Conservation (phyloP, 2,888 invertebrate genomes). For the Philereme transversata region DNA sequence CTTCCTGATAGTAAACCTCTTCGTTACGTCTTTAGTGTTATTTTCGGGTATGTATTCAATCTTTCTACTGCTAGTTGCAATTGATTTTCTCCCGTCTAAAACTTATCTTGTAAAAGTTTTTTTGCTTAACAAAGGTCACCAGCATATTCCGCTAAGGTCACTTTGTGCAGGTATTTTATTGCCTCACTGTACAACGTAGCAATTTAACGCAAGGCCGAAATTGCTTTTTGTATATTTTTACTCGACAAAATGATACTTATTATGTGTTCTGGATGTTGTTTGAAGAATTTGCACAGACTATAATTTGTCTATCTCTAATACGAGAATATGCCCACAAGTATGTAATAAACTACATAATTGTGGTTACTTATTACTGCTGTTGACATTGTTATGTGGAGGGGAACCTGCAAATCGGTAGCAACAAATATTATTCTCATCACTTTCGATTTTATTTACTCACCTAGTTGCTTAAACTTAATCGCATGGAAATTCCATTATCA, state of each 20-base stretch:
- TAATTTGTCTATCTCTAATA: slow-evolving; percentile 27
- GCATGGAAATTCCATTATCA: slow-evolving; percentile 25
- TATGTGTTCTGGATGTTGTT: slow-evolving; percentile 44
- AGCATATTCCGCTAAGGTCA: slow-evolving; percentile 76
- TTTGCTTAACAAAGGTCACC: slow-evolving; percentile 67
- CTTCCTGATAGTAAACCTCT: slow-evolving; percentile 10
- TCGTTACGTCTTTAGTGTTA: slow-evolving; percentile 5
- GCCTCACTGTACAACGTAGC: slow-evolving; percentile 71
- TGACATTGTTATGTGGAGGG: neutral
- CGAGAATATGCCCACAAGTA: slow-evolving; percentile 14
- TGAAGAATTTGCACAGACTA: slow-evolving; percentile 36
- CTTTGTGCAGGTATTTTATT: slow-evolving; percentile 73
- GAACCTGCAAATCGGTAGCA: neutral
- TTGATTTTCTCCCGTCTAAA: slow-evolving; percentile 47
- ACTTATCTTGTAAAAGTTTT: slow-evolving; percentile 64
- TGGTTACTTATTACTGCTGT: slow-evolving; percentile 8
- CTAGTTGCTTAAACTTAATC: slow-evolving; percentile 37
- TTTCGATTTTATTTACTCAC: neutral
- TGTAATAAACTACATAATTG: slow-evolving; percentile 10
- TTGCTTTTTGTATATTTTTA: slow-evolving; percentile 65
- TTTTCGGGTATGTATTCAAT: neutral
- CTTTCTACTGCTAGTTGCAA: neutral
- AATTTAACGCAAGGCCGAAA: slow-evolving; percentile 76
- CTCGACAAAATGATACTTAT: slow-evolving; percentile 54
- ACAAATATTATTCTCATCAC: neutral